Evolutionary conservation across 2,113 vertebrate species (phyloP), one percentile per base, ranked within the genome.

Genomic region (Dicrurus megarhynchus): DNA sequence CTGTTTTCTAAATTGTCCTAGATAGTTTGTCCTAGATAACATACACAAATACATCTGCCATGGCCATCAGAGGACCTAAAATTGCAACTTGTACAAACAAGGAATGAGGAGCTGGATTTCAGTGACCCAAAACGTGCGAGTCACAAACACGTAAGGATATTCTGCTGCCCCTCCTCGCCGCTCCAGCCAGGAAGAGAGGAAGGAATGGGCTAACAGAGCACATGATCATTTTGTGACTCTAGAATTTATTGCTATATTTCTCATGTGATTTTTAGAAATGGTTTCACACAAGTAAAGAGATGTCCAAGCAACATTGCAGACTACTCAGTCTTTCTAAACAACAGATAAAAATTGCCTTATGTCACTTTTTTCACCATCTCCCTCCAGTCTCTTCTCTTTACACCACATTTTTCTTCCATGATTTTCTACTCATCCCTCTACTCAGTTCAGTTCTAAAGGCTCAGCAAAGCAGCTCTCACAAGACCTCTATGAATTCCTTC

Each of bases 11-110:
- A 90, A 50, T 17, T 83, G 85, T 39, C 91, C 82, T 92, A 95
- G 65, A 93, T 90, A 90, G 49, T 70, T 89, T 70, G 94, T 53
- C 92, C 94, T 84, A 93, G 60, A 87, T 87, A 75, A 73, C 32
- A 75, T 3, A 55, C 6, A 65, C 52, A 79, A 50, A 79, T 50
- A 82, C 85, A 92, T 90, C 88, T 96, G 88, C 74, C 86, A 22
- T 7, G 23, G 56, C 64, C 69, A 94, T 49, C 41, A 74, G 46
- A 87, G 1, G 3, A 85, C 50, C 39, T 46, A 27, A 50, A 85
- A 90, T 4, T 63, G 39, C 26, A 75, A 39, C 30, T 39, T 67
- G 35, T 35, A 7, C 59, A 79, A 71, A 15, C 30, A 52, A 80
- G 63, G n/a, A 69, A 47, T 0, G 15, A 76, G 28, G 21, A 90